Evolutionary conservation across 1,140 invertebrate genomes (phyloP).

Genomic region (Drosophila ercepeae): DNA sequence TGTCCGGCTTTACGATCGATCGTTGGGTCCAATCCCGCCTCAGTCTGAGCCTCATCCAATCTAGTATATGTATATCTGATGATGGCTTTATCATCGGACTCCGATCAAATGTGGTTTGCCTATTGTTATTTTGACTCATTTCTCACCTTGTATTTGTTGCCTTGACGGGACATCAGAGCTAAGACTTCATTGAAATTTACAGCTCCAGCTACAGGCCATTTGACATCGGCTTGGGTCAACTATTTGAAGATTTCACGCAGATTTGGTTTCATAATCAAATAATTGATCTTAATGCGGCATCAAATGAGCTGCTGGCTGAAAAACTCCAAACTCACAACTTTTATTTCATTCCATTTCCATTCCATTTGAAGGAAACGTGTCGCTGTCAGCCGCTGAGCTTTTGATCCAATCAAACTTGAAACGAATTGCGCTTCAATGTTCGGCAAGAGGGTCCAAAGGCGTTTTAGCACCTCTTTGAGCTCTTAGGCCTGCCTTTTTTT

Average conservation of each 20-base stretch:
- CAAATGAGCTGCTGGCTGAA: conserved; percentile 51
- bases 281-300: conserved; percentile 83
- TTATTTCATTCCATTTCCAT: conserved; percentile 29
- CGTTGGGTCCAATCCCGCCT: background rate
- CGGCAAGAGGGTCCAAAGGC: conserved; percentile 11
- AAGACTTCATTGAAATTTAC: conserved; percentile 43
- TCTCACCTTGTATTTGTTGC: conserved; percentile 30
- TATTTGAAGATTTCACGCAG: conserved; percentile 78
- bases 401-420: conserved; percentile 77
- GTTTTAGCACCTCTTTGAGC: conserved; percentile 67
- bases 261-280: conserved; percentile 83
- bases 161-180: conserved; percentile 12
- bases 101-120: conserved; percentile 47
- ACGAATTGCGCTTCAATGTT: conserved; percentile 79
- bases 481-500: conserved; percentile 35
- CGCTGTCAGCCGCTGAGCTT: conserved; percentile 61
- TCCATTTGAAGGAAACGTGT: conserved; percentile 23
- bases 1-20: conserved; percentile 37
- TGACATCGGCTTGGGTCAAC: conserved; percentile 62
- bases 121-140: conserved; percentile 34
- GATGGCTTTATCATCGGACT: conserved; percentile 61
- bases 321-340: conserved; percentile 27
- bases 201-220: conserved; percentile 47
- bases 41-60: background rate
- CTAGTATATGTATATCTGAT: conserved; percentile 16